Evolutionary conservation across 2,113 vertebrate genomes (phyloP), one percentile per base, ranked within the genome.

Genomic region (Alces alces): DNA sequence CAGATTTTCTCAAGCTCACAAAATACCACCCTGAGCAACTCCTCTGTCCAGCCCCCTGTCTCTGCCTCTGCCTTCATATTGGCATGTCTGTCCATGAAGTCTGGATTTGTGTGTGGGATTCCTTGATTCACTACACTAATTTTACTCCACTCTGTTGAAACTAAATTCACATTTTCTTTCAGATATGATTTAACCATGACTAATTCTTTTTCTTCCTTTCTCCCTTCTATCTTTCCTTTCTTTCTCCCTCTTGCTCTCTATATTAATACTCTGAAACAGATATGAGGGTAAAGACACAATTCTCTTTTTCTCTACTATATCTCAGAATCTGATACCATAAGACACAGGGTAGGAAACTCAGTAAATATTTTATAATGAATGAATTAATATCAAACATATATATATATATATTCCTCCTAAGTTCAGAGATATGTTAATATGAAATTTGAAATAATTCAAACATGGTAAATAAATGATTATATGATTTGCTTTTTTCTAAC

Each of bases 361-460:
- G 28, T 47, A 54, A 28, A 89, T 54, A 60, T 27, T 86, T 89
- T 73, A 52, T 11, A 73, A 36, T 76, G 43, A 96, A 86, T 91
- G 17, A 64, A 58, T 47, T 36, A 14, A 70, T 55, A 33, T 6
- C 14, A 89, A 85, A 85, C 13, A 50, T 57, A 45, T 6, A 60
- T 1, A 50, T 57, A 45, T 6, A 60, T 1, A 50, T 10, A 83
- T 15, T 12, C 0, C 7, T 93, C 21, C 16, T 39, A 64, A 88
- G 43, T 58, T 27, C 15, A 86, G 30, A 95, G 19, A 57, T 23
- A 3, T 7, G n/a, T 15, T 70, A 93, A 87, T 55, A 60, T 83
- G 30, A 96, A 88, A 94, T 79, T 25, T 54, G 13, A 89, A 89
- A 60, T 89, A 90, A 88, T 55, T 58, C 54, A 96, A 93, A 90